These are phyloP conservation scores for Bergia sp. DNA, from an alignment of 92 coral and sea anemone genomes.

Conservation along the genomic window DNA sequence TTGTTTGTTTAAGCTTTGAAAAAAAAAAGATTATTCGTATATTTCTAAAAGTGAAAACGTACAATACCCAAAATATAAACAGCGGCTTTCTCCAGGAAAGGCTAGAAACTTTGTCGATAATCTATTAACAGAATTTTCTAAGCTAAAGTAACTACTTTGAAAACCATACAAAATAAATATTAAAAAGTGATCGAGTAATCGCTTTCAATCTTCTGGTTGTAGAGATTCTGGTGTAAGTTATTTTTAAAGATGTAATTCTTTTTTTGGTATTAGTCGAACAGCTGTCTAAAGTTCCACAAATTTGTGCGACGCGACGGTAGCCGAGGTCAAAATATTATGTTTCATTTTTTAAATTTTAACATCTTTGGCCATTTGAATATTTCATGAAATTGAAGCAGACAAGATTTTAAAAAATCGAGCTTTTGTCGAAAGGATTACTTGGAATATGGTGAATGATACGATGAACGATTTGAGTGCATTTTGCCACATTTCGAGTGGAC, in stretches of 20 bases:
- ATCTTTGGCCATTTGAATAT: neutral
- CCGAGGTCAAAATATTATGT: neutral
- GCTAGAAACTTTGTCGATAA: no score
- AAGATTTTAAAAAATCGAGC: neutral
- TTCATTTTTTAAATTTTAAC: neutral
- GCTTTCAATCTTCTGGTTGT: neutral
- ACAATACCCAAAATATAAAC: no score
- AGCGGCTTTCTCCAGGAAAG: no score
- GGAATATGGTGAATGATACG: neutral
- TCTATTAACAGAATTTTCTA: no score
- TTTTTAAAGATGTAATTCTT: neutral
- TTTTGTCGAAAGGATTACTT: neutral
- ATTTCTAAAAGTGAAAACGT: no score
- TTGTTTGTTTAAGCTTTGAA: no score
- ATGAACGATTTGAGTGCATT: neutral
- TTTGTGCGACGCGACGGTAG: neutral
- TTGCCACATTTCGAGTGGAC: neutral
- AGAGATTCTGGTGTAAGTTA: no score
- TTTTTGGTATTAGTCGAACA: no score
- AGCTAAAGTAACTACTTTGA: no score
- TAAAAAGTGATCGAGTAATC: neutral
- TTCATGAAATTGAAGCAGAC: neutral
- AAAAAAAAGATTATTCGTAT: no score
- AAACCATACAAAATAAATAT: no score
- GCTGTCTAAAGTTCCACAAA: neutral